Percentiles rank a stretch among this genome's conserved stretches.
These are phyloP conservation scores for Cyprinella venusta DNA, from an alignment of 2,797 vertebrate species.

Conservation along the genomic window DNA sequence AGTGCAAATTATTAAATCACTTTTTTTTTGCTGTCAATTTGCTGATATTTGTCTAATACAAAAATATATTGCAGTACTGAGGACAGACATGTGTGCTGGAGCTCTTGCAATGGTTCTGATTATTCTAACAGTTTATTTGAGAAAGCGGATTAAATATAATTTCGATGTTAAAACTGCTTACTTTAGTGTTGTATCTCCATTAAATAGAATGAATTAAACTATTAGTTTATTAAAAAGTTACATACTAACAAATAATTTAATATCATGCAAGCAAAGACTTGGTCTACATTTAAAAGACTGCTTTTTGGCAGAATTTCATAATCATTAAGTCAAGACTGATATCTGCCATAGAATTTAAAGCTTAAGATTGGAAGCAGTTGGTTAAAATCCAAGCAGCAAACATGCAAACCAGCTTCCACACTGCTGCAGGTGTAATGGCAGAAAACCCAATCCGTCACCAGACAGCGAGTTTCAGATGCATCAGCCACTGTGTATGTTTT, in stretches of 20 bases:
- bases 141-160: not conserved
- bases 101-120: not conserved
- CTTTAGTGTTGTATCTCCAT: not conserved
- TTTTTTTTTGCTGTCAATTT: not conserved
- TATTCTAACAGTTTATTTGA: not conserved
- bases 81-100: not conserved
- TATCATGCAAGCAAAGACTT: not conserved
- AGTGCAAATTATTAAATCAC: not conserved
- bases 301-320: not conserved
- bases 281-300: not conserved
- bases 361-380: slow-evolving; percentile 1
- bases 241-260: not conserved
- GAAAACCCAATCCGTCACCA: slow-evolving; percentile 54
- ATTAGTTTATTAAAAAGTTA: not conserved
- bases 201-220: not conserved
- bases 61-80: not conserved
- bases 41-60: not conserved
- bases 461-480: slow-evolving; percentile 60
- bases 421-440: slow-evolving; percentile 40
- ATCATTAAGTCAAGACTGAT: not conserved
- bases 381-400: slow-evolving; percentile 63
- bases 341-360: slow-evolving; percentile 2
- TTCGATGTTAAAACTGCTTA: not conserved
- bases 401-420: slow-evolving; percentile 52
- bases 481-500: slow-evolving; percentile 53